Evolutionary conservation across 2,888 invertebrate species (phyloP), one percentile per base, ranked within the genome.

Genomic region (Drosophila fulvimacula): DNA sequence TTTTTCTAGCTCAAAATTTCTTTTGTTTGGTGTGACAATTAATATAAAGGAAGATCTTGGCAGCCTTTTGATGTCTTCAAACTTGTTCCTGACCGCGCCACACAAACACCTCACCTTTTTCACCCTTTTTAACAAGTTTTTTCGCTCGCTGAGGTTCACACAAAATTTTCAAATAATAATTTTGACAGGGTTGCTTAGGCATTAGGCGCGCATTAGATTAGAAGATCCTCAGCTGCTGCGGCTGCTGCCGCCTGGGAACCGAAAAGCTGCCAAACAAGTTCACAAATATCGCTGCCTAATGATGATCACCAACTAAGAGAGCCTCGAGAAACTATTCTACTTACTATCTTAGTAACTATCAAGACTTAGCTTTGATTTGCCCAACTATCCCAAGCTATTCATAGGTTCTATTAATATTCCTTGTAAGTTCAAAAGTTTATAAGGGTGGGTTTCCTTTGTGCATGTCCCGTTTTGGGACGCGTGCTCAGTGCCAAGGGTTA

Each of bases 21-120:
- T 72, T 89, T 88, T 82, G 88, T 88, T 69, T 38, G 56, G 34
- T 38, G 46, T 62, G 73, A 81, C 81, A 86, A 86, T 84, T 86
- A 81, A 88, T 88, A 73, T 88, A 73, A 69, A 68, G 56, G 69
- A 73, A 82, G 76, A 75, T 77, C 79, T 79, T 55, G 56, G 75
- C 41, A 51, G 60, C 68, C 65, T 79, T 60, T 79, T 67, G 70
- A 67, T 80, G 82, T 87, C 82, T 84, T 84, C 57, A 81, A 82
- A 81, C 81, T 58, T 11, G 83, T 79, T 82, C 67, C 49, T 75
- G 74, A 73, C 72, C 81, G 69, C 68, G 19, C 36, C 48, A 63
- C 41, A 70, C 46, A 79, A 65, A 59, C 77, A 52, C 78, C 83
- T 86, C 87, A 86, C 86, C 86, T 88, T 81, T 76, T 79, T 72